phyloP scores from a whole-genome alignment of 1,140 invertebrate genomes.

The Megalopta genalis region DNA sequence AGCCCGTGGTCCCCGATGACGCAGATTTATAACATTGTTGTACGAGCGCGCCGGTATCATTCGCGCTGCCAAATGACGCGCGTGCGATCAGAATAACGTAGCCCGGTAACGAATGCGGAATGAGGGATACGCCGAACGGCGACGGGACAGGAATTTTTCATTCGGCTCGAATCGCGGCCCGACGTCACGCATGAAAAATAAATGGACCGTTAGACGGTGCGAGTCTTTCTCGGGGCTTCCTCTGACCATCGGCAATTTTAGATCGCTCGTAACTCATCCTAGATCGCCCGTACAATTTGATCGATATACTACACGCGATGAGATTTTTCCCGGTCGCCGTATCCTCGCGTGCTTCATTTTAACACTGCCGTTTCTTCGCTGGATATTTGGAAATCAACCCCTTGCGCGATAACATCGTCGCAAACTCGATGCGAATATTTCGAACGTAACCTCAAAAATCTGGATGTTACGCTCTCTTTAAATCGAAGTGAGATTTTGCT shows the following conservation, averaged over 20 bases:
- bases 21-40: constrained; percentile 48
- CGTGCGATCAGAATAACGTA: constrained; percentile 33
- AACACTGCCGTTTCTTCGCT: no score
- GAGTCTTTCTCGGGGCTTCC: background rate
- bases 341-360: no score
- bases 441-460: no score
- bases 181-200: background rate
- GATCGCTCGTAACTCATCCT: background rate
- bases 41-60: constrained; percentile 28
- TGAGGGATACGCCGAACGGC: background rate
- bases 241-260: constrained; percentile 1
- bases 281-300: background rate
- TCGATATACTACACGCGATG: background rate
- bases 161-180: background rate
- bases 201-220: background rate
- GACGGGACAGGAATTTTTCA: constrained; percentile 7
- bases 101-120: constrained; percentile 7
- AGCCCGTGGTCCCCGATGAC: constrained; percentile 13
- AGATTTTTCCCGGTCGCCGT: background rate
- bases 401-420: no score
- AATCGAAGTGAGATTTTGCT: no score
- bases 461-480: no score
- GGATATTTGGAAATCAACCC: no score
- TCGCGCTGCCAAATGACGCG: constrained; percentile 37
- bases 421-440: no score